Percentiles rank a stretch among this genome's conserved stretches.
These are phyloP conservation scores for Mesoligia furuncula DNA, from an alignment of 2,888 invertebrate genomes.

Conservation along the genomic window DNA sequence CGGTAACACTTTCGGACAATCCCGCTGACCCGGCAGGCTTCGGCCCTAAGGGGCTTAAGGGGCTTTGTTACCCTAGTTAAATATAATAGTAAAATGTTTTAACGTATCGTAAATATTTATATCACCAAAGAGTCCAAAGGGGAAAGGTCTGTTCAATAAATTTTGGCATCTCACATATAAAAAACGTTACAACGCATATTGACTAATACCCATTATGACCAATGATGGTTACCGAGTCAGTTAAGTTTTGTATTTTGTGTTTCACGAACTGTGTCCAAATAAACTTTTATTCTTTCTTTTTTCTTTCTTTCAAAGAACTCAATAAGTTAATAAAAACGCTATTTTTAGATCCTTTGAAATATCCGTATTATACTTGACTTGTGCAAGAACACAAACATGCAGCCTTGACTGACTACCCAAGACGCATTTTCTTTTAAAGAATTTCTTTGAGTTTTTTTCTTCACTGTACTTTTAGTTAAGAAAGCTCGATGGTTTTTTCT, in stretches of 20 bases:
- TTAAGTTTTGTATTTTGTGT: too few species aligned
- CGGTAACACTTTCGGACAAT: too few species aligned
- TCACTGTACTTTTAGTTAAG: neutral
- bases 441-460: neutral
- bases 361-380: neutral
- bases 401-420: neutral
- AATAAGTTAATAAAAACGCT: neutral
- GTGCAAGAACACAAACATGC: neutral
- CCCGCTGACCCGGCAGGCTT: too few species aligned
- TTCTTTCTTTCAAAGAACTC: too few species aligned
- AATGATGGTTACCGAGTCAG: too few species aligned
- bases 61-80: slow-evolving; percentile 22
- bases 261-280: too few species aligned
- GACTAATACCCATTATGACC: too few species aligned
- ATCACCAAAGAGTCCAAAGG: neutral
- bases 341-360: neutral
- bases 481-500: neutral
- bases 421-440: neutral
- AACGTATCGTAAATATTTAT: slow-evolving; percentile 29
- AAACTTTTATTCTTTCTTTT: too few species aligned
- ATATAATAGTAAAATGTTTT: slow-evolving; percentile 23
- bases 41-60: too few species aligned
- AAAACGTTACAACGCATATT: too few species aligned
- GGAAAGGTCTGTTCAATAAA: neutral
- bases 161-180: neutral